Base-by-base conservation (phyloP, 2,888 invertebrate genomes). In the Drosophila neotestacea region DNA sequence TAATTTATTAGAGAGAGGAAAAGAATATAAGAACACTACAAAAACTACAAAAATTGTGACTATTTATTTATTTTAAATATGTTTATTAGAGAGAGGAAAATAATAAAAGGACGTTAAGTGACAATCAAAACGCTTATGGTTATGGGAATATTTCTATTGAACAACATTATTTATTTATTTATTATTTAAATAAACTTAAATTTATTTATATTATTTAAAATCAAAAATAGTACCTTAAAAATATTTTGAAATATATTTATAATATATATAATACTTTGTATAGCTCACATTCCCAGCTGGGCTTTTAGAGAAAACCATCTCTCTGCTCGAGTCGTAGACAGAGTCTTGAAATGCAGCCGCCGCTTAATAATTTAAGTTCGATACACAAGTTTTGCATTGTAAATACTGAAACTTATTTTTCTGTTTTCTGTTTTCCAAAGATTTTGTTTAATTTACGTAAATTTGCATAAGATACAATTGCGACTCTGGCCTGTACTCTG, bases 391-490 rank as follows among this genome's bases (percentile, higher is more conserved):
- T 77, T 67, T 48, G 78, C 73, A 78, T 60, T 47, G 44, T 28
- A 86, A 89, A 89, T 74, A 69, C 52, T 11, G 73, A 80, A 87
- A 87, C 85, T 89, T 86, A 85, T 89, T 86, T 86, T 86, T 87
- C 89, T 85, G 89, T 87, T 89, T 87, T 61, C 30, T 85, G 89
- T 87, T 89, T 87, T 61, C 30, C 70, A 72, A 85, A 87, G 89
- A 89, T 89, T 89, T 89, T 80, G 85, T 87, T 86, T 86, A 85
- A 89, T 89, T 86, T 87, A 74, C 71, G 85, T 69, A 87, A 85
- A 86, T 86, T 86, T 86, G 85, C 89, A 86, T 87, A 85, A 82
- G 89, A 85, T 81, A 85, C 89, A 85, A 85, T 84, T 76, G 73
- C 72, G 27, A 27, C 16, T 36, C 30, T 46, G 16, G 13, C 39